Evolutionary conservation across 2,888 invertebrate genomes (phyloP).

Genomic region (Ceratothoa steindachneri): DNA sequence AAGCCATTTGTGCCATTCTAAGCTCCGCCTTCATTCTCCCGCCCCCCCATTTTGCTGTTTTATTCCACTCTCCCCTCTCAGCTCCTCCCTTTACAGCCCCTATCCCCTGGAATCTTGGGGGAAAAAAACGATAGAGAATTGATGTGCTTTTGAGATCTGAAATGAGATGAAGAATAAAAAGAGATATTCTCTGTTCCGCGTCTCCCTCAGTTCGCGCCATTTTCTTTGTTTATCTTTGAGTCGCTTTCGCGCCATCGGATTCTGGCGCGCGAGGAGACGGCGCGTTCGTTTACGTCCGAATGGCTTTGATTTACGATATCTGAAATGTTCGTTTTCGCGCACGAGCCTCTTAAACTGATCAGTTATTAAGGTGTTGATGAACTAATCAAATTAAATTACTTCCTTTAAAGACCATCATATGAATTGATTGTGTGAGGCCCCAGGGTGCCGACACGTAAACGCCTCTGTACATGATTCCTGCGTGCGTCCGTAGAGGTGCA

Average conservation of each 20-base stretch:
- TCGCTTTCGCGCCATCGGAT: constrained; percentile 1
- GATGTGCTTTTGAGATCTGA: constrained; percentile 10
- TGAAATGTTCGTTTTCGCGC: constrained; percentile 6
- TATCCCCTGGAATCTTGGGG: not conserved
- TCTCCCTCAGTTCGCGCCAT: constrained; percentile 2
- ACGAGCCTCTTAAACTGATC: not conserved
- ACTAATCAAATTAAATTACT: constrained; percentile 8
- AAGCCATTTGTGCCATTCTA: constrained; percentile 6
- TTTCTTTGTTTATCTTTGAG: constrained; percentile 2
- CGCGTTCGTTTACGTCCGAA: constrained; percentile 1
- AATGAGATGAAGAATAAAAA: constrained; percentile 10
- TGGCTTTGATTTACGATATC: constrained; percentile 3
- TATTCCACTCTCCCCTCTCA: not conserved
- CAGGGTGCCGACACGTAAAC: too few species aligned
- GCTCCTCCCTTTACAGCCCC: not conserved
- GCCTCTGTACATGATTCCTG: too few species aligned
- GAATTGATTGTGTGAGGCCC: too few species aligned
- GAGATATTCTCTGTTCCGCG: not conserved
- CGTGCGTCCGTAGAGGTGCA: too few species aligned
- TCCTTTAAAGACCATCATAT: too few species aligned
- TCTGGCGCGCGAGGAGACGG: not conserved
- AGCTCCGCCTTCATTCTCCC: not conserved
- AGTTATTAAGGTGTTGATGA: constrained; percentile 4
- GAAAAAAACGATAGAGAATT: constrained; percentile 1
- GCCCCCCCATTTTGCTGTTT: not conserved